Evolutionary conservation across 2,113 vertebrate genomes (phyloP).

Genomic region (Tragulus kanchil): DNA sequence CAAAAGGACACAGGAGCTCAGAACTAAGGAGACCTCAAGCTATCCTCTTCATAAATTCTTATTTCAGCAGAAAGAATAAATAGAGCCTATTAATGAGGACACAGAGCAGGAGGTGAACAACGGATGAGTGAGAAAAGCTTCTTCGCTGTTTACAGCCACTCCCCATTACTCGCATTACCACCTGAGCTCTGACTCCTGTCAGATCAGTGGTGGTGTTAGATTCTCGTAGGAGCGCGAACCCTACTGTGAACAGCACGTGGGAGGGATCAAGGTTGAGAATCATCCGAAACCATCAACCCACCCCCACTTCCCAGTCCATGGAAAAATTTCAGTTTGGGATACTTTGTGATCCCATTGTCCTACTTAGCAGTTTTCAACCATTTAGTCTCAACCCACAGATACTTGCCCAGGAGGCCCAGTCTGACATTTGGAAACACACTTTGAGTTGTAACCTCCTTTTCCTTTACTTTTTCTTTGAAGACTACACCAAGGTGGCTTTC

Average conservation of each 20-base stretch:
- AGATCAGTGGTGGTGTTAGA: too few species aligned
- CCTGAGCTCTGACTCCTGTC: too few species aligned
- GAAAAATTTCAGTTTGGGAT: background rate
- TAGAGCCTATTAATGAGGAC: background rate
- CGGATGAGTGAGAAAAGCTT: too few species aligned
- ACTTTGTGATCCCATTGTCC: background rate
- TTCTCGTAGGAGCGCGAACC: background rate
- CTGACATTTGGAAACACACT: slow-evolving; percentile 24
- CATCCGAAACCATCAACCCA: background rate
- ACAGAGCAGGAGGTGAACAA: background rate
- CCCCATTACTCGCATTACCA: too few species aligned
- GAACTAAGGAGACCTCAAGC: background rate
- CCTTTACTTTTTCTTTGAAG: slow-evolving; percentile 53
- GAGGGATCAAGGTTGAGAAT: background rate
- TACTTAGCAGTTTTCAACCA: background rate
- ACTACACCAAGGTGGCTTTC: background rate
- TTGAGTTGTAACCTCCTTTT: slow-evolving; percentile 41
- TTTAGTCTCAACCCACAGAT: background rate
- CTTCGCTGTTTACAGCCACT: too few species aligned
- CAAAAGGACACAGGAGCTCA: background rate
- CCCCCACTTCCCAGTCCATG: background rate
- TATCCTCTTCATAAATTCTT: slow-evolving; percentile 11
- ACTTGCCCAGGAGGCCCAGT: background rate
- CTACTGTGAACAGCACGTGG: background rate
- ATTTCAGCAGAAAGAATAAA: background rate